phyloP scores from a whole-genome alignment of 2,113 vertebrate genomes.

The Hyaena hyaena region DNA sequence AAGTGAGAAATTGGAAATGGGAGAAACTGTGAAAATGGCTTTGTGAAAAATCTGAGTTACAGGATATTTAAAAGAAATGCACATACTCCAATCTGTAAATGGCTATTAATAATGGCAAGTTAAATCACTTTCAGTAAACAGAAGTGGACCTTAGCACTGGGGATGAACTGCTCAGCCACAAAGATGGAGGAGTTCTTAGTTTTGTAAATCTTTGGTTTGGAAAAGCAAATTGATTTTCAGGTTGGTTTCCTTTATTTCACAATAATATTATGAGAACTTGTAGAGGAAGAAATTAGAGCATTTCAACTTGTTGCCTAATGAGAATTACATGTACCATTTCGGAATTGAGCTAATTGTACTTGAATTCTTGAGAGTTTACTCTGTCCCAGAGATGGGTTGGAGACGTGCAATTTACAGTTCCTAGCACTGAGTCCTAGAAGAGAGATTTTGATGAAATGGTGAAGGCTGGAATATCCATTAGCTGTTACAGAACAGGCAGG shows the following conservation, averaged over 20 bases:
- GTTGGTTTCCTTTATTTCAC: slow-evolving; percentile 70
- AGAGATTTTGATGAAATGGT: slow-evolving; percentile 45
- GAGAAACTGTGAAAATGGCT: slow-evolving; percentile 35
- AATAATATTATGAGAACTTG: slow-evolving; percentile 56
- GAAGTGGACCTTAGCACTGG: not conserved
- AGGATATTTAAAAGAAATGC: slow-evolving; percentile 24
- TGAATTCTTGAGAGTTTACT: slow-evolving; percentile 74
- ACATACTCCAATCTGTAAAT: not conserved
- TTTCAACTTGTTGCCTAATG: slow-evolving; percentile 71
- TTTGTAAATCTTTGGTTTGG: slow-evolving; percentile 63
- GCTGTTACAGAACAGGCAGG: slow-evolving; percentile 42
- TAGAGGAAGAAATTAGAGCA: slow-evolving; percentile 62
- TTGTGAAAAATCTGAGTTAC: slow-evolving; percentile 21
- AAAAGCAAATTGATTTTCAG: slow-evolving; percentile 70
- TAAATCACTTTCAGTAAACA: not conserved
- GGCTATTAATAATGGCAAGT: slow-evolving; percentile 5
- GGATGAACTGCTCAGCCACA: not conserved
- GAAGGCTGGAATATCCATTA: slow-evolving; percentile 51
- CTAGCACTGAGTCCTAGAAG: slow-evolving; percentile 4
- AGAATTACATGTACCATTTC: slow-evolving; percentile 65
- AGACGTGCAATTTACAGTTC: slow-evolving; percentile 63
- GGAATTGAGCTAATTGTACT: slow-evolving; percentile 70
- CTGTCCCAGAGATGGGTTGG: slow-evolving; percentile 35
- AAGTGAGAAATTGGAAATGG: slow-evolving; percentile 27
- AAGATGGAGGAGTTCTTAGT: slow-evolving; percentile 55